phyloP scores from a whole-genome alignment of 2,113 vertebrate genomes.

The Ascaphus truei region DNA sequence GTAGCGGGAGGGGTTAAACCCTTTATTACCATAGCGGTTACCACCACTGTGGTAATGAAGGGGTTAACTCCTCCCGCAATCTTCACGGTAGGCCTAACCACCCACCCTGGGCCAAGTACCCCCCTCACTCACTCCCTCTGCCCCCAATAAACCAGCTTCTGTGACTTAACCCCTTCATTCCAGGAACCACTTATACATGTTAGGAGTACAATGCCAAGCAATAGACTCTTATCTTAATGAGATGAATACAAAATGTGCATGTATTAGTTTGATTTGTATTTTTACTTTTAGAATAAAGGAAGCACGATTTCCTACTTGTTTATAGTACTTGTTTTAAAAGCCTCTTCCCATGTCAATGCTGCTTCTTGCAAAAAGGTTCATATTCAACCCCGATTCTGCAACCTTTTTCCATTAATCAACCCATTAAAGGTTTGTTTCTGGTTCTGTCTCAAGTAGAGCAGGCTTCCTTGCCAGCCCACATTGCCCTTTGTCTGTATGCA shows the following conservation, averaged over 20 bases:
- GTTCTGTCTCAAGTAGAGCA: constrained; percentile 27
- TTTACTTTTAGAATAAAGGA: background rate
- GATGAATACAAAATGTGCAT: background rate
- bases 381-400: background rate
- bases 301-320: background rate
- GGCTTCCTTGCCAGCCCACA: background rate
- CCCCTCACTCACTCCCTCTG: too few species aligned
- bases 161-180: too few species aligned
- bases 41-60: too few species aligned
- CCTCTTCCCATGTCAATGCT: background rate
- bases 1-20: too few species aligned
- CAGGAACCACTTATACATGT: background rate
- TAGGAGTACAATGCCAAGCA: background rate
- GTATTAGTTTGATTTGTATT: background rate
- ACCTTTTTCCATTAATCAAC: constrained; percentile 23
- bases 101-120: too few species aligned
- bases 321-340: constrained; percentile 39
- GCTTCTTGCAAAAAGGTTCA: background rate
- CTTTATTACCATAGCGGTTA: too few species aligned
- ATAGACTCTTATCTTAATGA: background rate
- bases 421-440: constrained; percentile 6
- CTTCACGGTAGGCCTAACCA: too few species aligned
- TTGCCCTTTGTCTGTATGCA: background rate
- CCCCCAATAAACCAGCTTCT: too few species aligned
- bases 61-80: too few species aligned